A percentile compares a stretch with the other conserved stretches of the same genome.
These are phyloP conservation scores for Leucoma salicis DNA, from an alignment of 2,888 invertebrate species.

Conservation along the genomic window DNA sequence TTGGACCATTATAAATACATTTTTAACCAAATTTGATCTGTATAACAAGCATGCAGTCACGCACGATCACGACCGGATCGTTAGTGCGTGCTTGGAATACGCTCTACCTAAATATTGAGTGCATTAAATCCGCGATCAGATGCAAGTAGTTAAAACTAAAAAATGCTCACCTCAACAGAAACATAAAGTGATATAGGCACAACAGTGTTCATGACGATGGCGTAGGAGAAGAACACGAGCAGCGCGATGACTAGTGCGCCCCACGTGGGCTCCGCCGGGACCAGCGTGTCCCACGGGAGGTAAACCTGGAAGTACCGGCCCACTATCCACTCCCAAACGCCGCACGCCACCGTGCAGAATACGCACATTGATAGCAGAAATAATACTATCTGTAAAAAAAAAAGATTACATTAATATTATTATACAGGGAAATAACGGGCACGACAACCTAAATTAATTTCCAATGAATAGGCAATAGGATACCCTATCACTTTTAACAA, in stretches of 20 bases:
- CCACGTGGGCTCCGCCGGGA: conserved; percentile 90
- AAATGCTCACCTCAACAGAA: conserved; percentile 89
- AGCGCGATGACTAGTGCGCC: conserved; percentile 97
- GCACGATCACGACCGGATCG: no score
- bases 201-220: conserved; percentile 99
- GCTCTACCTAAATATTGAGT: no score
- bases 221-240: conserved; percentile 99
- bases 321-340: conserved; percentile 97
- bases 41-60: no score
- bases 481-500: no score
- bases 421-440: no score
- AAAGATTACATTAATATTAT: background rate
- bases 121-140: no score
- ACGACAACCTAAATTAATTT: no score
- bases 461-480: no score
- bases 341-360: conserved; percentile 98
- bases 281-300: conserved; percentile 96
- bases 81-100: no score
- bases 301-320: conserved; percentile 94
- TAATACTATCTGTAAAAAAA: conserved; percentile 92
- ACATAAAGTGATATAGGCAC: conserved; percentile 99
- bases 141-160: no score
- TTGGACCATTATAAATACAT: no score
- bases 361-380: conserved; percentile 98
- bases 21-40: no score